A percentile compares a stretch with the other conserved stretches of the same genome.
Evolutionary conservation across 2,113 vertebrate species (phyloP).

Genomic region (Haemorhous mexicanus): DNA sequence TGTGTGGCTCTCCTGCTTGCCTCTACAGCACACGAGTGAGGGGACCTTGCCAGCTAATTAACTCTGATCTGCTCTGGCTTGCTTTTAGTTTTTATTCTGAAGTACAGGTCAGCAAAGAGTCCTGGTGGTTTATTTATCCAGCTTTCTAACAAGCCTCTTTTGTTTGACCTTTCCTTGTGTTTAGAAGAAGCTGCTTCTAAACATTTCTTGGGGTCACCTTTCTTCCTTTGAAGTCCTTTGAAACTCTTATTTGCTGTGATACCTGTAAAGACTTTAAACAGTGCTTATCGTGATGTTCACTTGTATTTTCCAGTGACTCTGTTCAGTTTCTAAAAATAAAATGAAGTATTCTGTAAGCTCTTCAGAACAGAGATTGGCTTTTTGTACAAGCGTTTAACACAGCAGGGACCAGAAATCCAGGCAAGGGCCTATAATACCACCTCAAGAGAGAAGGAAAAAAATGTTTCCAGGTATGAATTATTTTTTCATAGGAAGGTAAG

Average conservation of each 20-base stretch:
- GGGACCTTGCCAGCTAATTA: background rate
- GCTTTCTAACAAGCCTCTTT: background rate
- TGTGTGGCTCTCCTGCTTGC: background rate
- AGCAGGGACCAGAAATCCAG: background rate
- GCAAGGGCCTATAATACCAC: background rate
- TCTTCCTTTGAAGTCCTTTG: background rate
- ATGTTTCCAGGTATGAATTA: background rate
- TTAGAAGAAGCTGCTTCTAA: background rate
- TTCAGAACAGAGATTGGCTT: background rate
- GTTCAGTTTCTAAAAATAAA: constrained; percentile 30
- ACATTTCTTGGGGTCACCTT: background rate
- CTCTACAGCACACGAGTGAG: background rate
- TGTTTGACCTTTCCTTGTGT: background rate
- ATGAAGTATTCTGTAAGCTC: background rate
- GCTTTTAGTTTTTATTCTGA: background rate
- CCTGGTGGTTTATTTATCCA: background rate
- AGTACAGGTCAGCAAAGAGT: background rate
- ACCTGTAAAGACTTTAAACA: background rate
- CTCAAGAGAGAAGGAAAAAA: background rate
- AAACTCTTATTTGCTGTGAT: background rate
- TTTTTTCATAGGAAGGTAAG: background rate
- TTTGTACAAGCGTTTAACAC: background rate
- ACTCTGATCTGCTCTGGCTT: background rate
- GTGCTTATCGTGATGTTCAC: background rate
- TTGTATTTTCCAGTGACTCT: background rate